A percentile compares a stretch with the other conserved stretches of the same genome.
phyloP scores from a whole-genome alignment of 1,140 invertebrate species.

The Danaus melanippus region DNA sequence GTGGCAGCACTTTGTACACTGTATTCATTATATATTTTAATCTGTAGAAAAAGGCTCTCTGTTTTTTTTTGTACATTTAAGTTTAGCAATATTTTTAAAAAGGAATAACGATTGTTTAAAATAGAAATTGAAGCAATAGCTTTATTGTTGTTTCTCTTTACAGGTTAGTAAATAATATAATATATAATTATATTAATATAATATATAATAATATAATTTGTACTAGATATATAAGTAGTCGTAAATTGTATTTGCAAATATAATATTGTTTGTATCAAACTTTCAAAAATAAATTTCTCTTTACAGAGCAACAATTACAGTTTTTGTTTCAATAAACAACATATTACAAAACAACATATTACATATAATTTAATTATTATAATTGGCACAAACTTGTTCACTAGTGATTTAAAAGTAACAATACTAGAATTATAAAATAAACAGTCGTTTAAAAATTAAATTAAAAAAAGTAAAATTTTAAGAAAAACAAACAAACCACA shows the following conservation, averaged over 20 bases:
- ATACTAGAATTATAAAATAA: no score
- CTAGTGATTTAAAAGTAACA: no score
- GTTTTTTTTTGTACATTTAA: constrained; percentile 7
- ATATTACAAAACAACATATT: constrained; percentile 27
- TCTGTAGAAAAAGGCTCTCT: constrained; percentile 8
- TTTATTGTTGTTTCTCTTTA: constrained; percentile 14
- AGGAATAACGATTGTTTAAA: constrained; percentile 8
- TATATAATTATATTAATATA: no score
- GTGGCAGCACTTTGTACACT: constrained; percentile 1
- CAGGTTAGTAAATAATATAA: constrained; percentile 9
- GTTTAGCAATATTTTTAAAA: background rate
- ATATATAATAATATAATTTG: no score
- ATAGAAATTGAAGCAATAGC: constrained; percentile 12
- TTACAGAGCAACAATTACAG: constrained; percentile 9
- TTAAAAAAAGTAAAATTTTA: no score
- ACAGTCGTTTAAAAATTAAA: no score
- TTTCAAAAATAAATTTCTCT: constrained; percentile 8
- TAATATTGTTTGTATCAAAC: constrained; percentile 4
- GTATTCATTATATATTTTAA: constrained; percentile 8
- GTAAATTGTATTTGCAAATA: constrained; percentile 4
- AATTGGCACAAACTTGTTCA: no score
- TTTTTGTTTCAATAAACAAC: constrained; percentile 9
- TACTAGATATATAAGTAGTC: no score
- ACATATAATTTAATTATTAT: no score
- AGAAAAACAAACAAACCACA: no score